Evolutionary conservation across 1,140 invertebrate species (phyloP).

Genomic region (Acromyrmex heyeri): DNA sequence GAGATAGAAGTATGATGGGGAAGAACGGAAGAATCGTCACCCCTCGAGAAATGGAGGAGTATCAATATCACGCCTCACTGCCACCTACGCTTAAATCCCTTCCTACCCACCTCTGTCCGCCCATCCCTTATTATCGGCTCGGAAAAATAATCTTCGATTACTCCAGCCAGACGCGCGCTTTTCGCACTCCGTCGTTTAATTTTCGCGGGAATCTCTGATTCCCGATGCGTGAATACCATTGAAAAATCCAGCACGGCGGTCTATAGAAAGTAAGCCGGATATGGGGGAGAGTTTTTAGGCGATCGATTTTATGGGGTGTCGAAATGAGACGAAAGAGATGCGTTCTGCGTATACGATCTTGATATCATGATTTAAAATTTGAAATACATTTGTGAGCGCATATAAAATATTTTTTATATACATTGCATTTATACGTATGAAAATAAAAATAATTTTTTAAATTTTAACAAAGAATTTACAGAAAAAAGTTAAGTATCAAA

Average conservation of each 20-base stretch:
- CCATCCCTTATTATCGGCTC: slow-evolving; percentile 78
- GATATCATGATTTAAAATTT: background rate
- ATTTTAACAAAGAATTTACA: background rate
- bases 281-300: slow-evolving; percentile 13
- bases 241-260: slow-evolving; percentile 36
- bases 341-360: background rate
- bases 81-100: slow-evolving; percentile 72
- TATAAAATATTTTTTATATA: background rate
- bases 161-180: slow-evolving; percentile 26
- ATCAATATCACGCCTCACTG: slow-evolving; percentile 83
- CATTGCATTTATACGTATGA: background rate
- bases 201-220: slow-evolving; percentile 62
- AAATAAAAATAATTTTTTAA: background rate
- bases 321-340: background rate
- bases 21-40: slow-evolving; percentile 74
- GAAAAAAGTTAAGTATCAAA: background rate
- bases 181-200: slow-evolving; percentile 63
- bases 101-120: slow-evolving; percentile 58
- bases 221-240: slow-evolving; percentile 39
- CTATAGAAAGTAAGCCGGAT: slow-evolving; percentile 28
- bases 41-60: slow-evolving; percentile 80
- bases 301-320: slow-evolving; percentile 24
- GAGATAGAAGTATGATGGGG: slow-evolving; percentile 57
- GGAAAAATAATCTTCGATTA: slow-evolving; percentile 80
- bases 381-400: no score